Conservation (phyloP, 2,797 vertebrate genomes). For the Masticophis lateralis region DNA sequence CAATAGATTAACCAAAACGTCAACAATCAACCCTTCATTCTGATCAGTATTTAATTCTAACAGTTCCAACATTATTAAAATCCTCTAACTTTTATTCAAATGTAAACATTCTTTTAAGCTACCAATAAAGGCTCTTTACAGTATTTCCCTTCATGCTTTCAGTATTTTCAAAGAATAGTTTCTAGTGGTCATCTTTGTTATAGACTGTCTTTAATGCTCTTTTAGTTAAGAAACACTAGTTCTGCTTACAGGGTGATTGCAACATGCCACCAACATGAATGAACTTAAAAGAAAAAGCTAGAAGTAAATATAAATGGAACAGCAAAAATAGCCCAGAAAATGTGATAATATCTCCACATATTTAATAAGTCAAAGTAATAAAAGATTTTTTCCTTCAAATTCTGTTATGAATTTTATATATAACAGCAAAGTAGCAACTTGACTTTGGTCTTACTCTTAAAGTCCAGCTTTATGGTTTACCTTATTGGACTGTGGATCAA, state of each 20-base stretch:
- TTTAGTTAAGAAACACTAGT: not conserved
- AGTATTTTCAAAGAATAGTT: not conserved
- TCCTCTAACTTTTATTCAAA: not conserved
- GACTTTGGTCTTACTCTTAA: not conserved
- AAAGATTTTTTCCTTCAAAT: slow-evolving; percentile 30
- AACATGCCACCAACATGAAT: not conserved
- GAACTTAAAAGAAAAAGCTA: not conserved
- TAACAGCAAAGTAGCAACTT: not conserved
- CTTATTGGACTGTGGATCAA: not conserved
- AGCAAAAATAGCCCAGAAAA: not conserved
- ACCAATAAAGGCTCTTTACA: not conserved
- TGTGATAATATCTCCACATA: slow-evolving; percentile 42
- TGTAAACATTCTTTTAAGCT: not conserved
- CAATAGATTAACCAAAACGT: not conserved
- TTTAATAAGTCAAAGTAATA: slow-evolving; percentile 5
- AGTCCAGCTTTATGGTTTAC: slow-evolving; percentile 17
- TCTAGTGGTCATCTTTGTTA: not conserved
- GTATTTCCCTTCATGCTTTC: not conserved
- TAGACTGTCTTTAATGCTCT: not conserved
- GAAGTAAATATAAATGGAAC: slow-evolving; percentile 30
- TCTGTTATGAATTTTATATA: slow-evolving; percentile 19
- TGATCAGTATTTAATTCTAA: not conserved
- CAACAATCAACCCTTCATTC: not conserved
- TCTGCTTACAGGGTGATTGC: not conserved
- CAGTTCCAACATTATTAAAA: not conserved